Base-by-base conservation (phyloP, 2,797 vertebrate species). In the Alcedo atthis region DNA sequence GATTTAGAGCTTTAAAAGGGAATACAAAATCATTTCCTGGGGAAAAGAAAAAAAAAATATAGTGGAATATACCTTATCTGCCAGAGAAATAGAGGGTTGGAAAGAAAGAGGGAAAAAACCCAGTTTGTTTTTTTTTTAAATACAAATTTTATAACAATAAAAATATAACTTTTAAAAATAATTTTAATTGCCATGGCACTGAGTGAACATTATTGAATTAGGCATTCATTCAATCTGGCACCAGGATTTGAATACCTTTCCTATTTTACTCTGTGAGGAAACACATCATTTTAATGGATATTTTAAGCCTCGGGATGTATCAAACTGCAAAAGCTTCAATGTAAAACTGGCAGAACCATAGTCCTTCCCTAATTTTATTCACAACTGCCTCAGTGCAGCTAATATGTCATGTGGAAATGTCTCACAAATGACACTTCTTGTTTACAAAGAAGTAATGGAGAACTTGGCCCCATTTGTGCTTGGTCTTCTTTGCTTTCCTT, bases 1-100 rank as follows among this genome's bases (percentile, higher is more conserved):
- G 77, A 87, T 89, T 93, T 89, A 93, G 55, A 83, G n/a, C 22
- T 13, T 73, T 73, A 69, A 87, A 79, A 89, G 37, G 35, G 80
- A 68, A 63, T 67, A 32, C 8, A 69, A 30, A 75, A 79, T 26
- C 17, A 77, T 87, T 87, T 91, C 33, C 25, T 8, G 11, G 15
- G 35, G 22, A 3, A 58, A 85, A 78, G 48, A 67, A 69, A 1
- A 71, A 3, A 58, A 85, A 78, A 53, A 25, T 5, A 32, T 33
- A 67, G 2, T 82, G 24, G 58, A 92, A 71, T 54, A 71, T 12
- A 77, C 28, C 53, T 91, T 91, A 91, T 94, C 70, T 92, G 19
- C 18, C 67, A 70, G 21, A 19, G 63, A 87, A 91, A 89, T 20
- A 62, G 46, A 76, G 32, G 32, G 10, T 32, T 91, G 77, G 57